A percentile compares a stretch with the other conserved stretches of the same genome.
phyloP scores from a whole-genome alignment of 2,797 vertebrate species.

The Sarcoramphus papa region DNA sequence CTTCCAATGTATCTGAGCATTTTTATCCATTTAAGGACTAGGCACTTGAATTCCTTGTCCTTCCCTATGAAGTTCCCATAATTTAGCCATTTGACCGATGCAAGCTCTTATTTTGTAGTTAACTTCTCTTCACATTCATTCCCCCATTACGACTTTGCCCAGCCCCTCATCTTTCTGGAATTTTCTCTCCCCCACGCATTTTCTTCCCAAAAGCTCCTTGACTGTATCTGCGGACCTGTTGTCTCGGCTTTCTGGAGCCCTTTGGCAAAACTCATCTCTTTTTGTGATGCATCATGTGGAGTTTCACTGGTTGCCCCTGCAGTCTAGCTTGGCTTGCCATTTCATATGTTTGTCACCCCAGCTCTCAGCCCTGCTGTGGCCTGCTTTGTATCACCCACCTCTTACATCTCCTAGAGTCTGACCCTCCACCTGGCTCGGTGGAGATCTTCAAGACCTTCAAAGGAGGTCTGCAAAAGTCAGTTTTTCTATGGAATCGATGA shows the following conservation, averaged over 20 bases:
- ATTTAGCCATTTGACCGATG: background rate
- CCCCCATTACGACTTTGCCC: background rate
- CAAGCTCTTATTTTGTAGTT: background rate
- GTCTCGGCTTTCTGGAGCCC: background rate
- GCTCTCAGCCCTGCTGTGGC: background rate
- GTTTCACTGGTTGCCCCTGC: background rate
- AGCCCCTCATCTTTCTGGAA: background rate
- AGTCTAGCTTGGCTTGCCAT: background rate
- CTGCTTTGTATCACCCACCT: background rate
- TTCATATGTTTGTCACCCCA: background rate
- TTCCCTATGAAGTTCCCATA: background rate
- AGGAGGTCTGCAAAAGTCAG: background rate
- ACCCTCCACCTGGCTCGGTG: rapidly evolving
- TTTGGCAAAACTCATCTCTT: background rate
- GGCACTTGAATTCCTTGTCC: background rate
- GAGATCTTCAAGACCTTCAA: background rate
- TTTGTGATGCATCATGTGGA: background rate
- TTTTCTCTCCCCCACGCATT: background rate
- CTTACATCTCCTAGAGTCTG: background rate
- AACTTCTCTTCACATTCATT: background rate
- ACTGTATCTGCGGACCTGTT: background rate
- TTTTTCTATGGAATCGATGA: background rate
- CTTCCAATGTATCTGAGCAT: background rate
- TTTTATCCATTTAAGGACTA: background rate
- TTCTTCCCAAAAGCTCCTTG: background rate